Conservation (phyloP, 2,888 invertebrate species). For the Callosobruchus maculatus region DNA sequence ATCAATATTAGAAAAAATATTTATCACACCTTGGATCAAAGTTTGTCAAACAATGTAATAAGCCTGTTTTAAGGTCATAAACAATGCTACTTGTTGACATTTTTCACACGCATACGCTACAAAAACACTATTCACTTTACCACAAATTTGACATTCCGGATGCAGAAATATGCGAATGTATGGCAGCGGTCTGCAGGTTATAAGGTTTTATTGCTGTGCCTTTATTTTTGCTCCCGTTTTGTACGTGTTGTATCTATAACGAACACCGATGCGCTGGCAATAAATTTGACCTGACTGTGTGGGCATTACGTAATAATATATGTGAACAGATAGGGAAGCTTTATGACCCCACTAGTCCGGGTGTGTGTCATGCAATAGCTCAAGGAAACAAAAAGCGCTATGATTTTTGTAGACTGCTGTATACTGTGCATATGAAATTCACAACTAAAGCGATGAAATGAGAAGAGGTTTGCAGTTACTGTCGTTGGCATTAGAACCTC, state of each 20-base stretch:
- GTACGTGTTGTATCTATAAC: neutral
- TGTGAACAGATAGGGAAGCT: neutral
- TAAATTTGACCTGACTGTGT: neutral
- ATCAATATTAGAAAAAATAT: too few relatives aligned
- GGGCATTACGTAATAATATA: neutral
- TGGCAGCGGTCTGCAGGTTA: neutral
- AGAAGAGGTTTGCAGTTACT: too few relatives aligned
- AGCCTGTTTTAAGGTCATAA: too few relatives aligned
- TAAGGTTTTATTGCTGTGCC: neutral
- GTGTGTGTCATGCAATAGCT: neutral
- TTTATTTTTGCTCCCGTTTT: neutral
- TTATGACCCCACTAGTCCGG: neutral
- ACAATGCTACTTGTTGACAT: too few relatives aligned
- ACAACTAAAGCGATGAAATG: too few relatives aligned
- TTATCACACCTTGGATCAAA: too few relatives aligned
- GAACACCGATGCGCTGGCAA: neutral
- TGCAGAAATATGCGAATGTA: neutral
- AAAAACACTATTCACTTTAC: neutral
- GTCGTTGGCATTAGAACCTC: too few relatives aligned
- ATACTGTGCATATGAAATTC: too few relatives aligned
- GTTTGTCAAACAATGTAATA: too few relatives aligned
- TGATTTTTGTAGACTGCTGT: neutral
- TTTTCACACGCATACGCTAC: neutral
- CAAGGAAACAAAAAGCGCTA: neutral
- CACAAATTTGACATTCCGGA: neutral